Conservation (phyloP, 2,888 invertebrate genomes). For the Furcula furcula region DNA sequence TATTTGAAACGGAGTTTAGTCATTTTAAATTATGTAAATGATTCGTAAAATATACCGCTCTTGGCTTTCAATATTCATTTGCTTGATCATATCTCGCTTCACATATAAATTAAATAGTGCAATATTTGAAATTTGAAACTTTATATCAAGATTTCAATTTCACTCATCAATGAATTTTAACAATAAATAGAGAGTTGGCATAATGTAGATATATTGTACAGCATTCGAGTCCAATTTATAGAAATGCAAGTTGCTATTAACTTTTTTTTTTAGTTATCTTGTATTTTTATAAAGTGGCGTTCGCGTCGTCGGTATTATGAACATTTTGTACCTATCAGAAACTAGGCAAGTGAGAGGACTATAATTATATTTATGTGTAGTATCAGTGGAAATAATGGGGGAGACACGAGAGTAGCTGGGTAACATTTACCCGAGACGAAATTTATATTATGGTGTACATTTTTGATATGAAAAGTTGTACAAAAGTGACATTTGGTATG, state of each 20-base stretch:
- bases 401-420: slow-evolving; percentile 69
- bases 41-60: no score
- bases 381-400: slow-evolving; percentile 55
- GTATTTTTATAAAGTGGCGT: slow-evolving; percentile 29
- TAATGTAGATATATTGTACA: slow-evolving; percentile 71
- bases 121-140: slow-evolving; percentile 28
- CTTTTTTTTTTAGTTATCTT: neutral
- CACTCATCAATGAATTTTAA: slow-evolving; percentile 50
- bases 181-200: slow-evolving; percentile 40
- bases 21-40: no score
- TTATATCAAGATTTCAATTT: slow-evolving; percentile 29
- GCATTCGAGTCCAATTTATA: slow-evolving; percentile 41
- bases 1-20: no score
- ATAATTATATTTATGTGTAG: slow-evolving; percentile 70
- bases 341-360: slow-evolving; percentile 68
- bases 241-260: slow-evolving; percentile 18
- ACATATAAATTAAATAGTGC: slow-evolving; percentile 20
- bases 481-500: slow-evolving; percentile 83
- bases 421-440: slow-evolving; percentile 80
- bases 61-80: no score
- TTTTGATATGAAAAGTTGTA: slow-evolving; percentile 83
- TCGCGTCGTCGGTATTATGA: slow-evolving; percentile 43
- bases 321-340: slow-evolving; percentile 59
- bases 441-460: slow-evolving; percentile 83
- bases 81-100: no score